Base-by-base conservation (phyloP, 1,140 invertebrate genomes). In the Scaptodrosophila lebanonensis region DNA sequence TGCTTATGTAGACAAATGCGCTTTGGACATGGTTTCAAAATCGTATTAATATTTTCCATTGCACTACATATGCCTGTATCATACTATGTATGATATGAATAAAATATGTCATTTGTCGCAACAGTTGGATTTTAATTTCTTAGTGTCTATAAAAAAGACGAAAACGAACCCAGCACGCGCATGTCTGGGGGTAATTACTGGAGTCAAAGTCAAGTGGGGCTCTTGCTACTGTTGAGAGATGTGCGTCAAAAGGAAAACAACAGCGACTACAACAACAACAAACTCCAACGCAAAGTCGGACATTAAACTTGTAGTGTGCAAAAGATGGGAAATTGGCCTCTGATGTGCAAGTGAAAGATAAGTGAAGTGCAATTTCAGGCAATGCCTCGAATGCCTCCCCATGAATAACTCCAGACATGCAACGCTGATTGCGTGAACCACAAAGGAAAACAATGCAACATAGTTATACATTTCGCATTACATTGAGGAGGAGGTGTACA, bases 231-330 rank as follows among this genome's bases (percentile, higher is more conserved):
- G 22, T 25, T 25, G 22, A 25, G 8, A 25, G 22, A 25, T 63
- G 30, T 20, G 40, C 65, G 56, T 68, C 50, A 68, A 48, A 52
- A 40, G 15, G 1, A 35, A 58, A 35, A 29, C 9, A 32, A 11
- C 15, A 38, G 7, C 13, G 35, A 16, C 52, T 13, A 15, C 18
- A 33, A 58, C 47, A 44, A n/a, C n/a, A n/a, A n/a, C n/a, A 29
- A 29, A 39, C 47, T 40, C 22, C 35, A 22, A 40, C 16, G 44
- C 45, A 42, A 50, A 53, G 64, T 77, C 73, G 73, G 73, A 68
- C 73, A 68, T 82, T 77, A 77, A 77, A 77, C 73, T 73, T 77
- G 63, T 38, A 63, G 15, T 27, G 49, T 71, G 68, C 67, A 58
- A 62, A 33, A 76, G 63, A 56, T 77, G 73, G 68, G 73, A 77